Base-by-base conservation (phyloP, 2,888 invertebrate species). In the Callyntrura guangdongensis region DNA sequence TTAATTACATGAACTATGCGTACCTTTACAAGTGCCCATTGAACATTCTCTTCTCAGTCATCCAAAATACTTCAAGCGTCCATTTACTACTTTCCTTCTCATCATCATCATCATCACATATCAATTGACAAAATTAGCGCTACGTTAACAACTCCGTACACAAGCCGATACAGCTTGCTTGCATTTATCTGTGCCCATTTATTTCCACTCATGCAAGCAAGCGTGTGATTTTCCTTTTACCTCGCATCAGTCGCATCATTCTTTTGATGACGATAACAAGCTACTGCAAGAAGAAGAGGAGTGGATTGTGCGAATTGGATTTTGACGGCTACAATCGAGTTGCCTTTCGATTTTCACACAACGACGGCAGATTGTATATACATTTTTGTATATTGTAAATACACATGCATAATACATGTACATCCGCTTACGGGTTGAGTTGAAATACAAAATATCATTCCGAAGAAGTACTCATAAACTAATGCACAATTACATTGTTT, bases 331-430 rank as follows among this genome's bases (percentile, higher is more conserved):
- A n/a, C n/a, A n/a, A n/a, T 45, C 1, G 9, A 47, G 72, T 22
- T 74, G n/a, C 74, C 74, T 74, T 74, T 74, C 74, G 49, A 74
- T 74, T 74, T 74, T 74, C 74, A 74, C 74, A 74, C 74, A 74
- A 74, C 17, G 12, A 2, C 47, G 27, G 20, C 17, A 74, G n/a
- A 64, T 14, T 45, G n/a, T n/a, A n/a, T n/a, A 72, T 69, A 36
- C 3, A 36, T 36, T 25, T 2, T 47, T n/a, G 27, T 72, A 45
- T 6, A 72, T 27, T 27, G 0, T 27, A 4, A 27, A 27, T 72
- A 11, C 17, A n/a, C 17, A 72, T 72, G 1, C 69, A 36, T 9
- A n/a, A 3, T 36, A 17, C 69, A 27, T 14, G 27, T 1, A 59
- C n/a, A 59, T 59, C n/a, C 59, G 53, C n/a, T 53, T n/a, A 53